These are phyloP conservation scores for Sebastes steindachneri DNA, from an alignment of 2,797 vertebrate genomes.

Conservation along the genomic window DNA sequence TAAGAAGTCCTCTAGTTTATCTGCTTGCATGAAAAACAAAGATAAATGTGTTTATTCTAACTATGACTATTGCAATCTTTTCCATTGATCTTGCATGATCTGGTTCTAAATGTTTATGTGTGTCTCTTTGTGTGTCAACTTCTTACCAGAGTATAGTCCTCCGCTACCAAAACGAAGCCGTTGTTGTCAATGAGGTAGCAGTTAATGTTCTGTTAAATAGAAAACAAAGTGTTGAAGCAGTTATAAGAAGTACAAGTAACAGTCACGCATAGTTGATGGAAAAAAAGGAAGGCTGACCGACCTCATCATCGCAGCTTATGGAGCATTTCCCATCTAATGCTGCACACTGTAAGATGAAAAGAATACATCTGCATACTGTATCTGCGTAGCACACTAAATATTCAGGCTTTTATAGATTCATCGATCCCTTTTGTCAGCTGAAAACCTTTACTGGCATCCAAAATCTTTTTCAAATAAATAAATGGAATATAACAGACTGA, in stretches of 20 bases:
- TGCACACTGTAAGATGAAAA: slow-evolving; percentile 85
- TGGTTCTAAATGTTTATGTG: neutral
- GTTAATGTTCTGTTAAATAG: slow-evolving; percentile 85
- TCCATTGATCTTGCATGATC: neutral
- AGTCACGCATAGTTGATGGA: neutral
- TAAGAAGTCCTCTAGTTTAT: neutral
- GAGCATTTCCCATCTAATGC: slow-evolving; percentile 95
- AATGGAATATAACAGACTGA: neutral
- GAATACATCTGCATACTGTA: neutral
- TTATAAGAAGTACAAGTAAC: neutral
- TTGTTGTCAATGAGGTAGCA: slow-evolving; percentile 97
- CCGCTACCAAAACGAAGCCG: slow-evolving; percentile 94
- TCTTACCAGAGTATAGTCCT: slow-evolving; percentile 90
- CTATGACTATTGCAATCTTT: neutral
- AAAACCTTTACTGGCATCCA: neutral
- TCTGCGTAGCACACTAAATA: neutral
- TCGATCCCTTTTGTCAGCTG: neutral
- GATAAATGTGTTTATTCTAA: neutral
- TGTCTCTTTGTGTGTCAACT: neutral
- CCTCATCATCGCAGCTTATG: slow-evolving; percentile 97
- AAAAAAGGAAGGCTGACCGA: slow-evolving; percentile 66
- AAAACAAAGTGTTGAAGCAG: neutral
- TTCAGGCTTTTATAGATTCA: neutral
- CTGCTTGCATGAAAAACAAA: neutral
- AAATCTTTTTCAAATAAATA: neutral